Base-by-base conservation (phyloP, 2,113 vertebrate genomes). In the Barbus barbus region DNA sequence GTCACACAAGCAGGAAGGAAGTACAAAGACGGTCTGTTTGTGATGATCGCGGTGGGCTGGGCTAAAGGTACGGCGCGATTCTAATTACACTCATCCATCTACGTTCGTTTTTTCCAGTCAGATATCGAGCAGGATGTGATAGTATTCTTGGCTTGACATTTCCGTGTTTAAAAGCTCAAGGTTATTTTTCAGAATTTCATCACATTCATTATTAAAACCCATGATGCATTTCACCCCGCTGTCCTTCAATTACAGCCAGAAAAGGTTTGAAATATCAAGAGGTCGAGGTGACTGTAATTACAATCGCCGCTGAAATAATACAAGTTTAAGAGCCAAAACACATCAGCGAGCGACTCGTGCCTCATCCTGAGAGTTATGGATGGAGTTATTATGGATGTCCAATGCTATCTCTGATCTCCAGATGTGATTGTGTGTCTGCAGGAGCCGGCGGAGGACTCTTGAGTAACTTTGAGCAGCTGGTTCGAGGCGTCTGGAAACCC, bases 21-120 rank as follows among this genome's bases (percentile, higher is more conserved):
- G 90, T 99, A 96, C 93, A 94, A 95, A 87, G 95, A 98, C 86
- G 94, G 95, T 69, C 95, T 96, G 93, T 86, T 99, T 87, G 93
- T 98, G 74, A 97, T 99, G 97, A 93, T 99, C 58, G 95, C 94
- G 82, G 93, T 97, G 56, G 98, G 98, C 41, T 99, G 97, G 97
- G 96, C 97, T 77, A 96, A 94, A 98, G 98, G 98, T 99, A 48
- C 38, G 2, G 33, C n/a, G 5, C 7, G 44, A 46, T 12, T 11
- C 38, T 48, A 61, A 83, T 83, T 22, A 31, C 58, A 20, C 13
- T 67, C 46, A 48, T 77, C 61, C 16, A 4, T 28, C 28, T 28
- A 6, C 31, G 31, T 20, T 20, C 14, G 16, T 9, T 9, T 5
- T 13, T 48, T 61, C 28, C 56, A 1, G 22, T 38, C 3, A 5